Evolutionary conservation across 2,888 invertebrate species (phyloP).

Genomic region (Cancer borealis): DNA sequence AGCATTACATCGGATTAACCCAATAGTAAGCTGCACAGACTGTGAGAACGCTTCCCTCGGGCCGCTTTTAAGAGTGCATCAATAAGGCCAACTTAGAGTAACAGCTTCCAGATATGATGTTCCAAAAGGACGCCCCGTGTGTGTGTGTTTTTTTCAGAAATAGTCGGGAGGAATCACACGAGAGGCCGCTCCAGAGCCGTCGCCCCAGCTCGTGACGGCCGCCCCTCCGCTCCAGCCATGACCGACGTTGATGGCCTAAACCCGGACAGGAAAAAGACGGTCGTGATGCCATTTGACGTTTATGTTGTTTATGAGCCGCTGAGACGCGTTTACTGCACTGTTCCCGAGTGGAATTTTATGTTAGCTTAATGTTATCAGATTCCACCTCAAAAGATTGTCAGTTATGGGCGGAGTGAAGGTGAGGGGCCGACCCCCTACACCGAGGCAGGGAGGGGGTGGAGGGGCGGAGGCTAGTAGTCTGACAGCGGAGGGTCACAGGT

Average conservation of each 20-base stretch:
- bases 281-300: constrained; percentile 75
- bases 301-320: constrained; percentile 76
- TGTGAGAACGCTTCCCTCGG: background rate
- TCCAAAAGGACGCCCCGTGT: background rate
- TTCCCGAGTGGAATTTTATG: constrained; percentile 76
- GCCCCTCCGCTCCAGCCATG: constrained; percentile 60
- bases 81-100: background rate
- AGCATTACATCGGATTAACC: constrained; percentile 5
- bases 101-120: background rate
- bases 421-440: constrained; percentile 31
- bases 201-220: constrained; percentile 56
- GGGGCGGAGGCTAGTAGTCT: constrained; percentile 44
- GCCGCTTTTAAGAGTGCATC: background rate
- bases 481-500: constrained; percentile 44
- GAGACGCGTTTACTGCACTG: constrained; percentile 74
- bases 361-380: constrained; percentile 76
- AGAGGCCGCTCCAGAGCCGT: background rate
- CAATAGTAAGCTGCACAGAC: background rate
- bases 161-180: background rate
- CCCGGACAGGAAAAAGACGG: constrained; percentile 72
- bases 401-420: constrained; percentile 64
- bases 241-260: constrained; percentile 73
- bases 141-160: background rate
- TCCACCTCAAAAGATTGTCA: constrained; percentile 73
- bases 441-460: background rate